phyloP scores from a whole-genome alignment of 2,888 invertebrate genomes.

The Megastigmus dorsalis region DNA sequence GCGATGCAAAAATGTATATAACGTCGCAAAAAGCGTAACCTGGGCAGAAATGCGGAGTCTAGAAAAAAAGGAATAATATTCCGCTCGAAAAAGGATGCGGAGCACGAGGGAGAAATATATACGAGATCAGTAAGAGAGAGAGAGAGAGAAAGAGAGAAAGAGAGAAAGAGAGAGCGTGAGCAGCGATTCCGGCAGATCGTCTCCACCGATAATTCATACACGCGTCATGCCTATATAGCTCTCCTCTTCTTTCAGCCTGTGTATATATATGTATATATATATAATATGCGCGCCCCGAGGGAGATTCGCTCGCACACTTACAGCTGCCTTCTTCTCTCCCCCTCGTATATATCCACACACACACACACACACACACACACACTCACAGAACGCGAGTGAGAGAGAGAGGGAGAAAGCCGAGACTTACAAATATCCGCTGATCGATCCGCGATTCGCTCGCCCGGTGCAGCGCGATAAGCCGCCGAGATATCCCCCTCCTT shows the following conservation, averaged over 20 bases:
- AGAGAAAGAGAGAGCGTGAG: not conserved
- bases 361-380: not conserved
- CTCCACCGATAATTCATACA: conserved; percentile 24
- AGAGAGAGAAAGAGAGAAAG: not conserved
- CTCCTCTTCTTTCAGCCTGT: not conserved
- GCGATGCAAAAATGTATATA: too few species aligned
- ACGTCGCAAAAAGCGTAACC: too few species aligned
- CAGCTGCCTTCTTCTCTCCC: too few species aligned
- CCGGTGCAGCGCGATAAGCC: conserved; percentile 33
- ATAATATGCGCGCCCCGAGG: too few species aligned
- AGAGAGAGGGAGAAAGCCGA: not conserved
- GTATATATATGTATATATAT: too few species aligned
- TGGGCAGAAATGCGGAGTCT: too few species aligned
- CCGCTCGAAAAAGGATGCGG: too few species aligned
- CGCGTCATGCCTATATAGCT: not conserved
- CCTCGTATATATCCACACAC: not conserved
- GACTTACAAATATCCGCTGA: conserved; percentile 50
- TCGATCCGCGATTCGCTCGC: too few species aligned
- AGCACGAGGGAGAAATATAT: too few species aligned
- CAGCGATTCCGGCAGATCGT: conserved; percentile 7
- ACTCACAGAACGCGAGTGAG: not conserved
- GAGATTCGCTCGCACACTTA: not conserved
- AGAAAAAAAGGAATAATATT: too few species aligned
- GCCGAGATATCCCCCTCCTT: conserved; percentile 2
- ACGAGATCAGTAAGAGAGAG: not conserved